Evolutionary conservation across 2,888 invertebrate genomes (phyloP), one percentile per base, ranked within the genome.

Genomic region (Scaptodrosophila latifasciaeformis): DNA sequence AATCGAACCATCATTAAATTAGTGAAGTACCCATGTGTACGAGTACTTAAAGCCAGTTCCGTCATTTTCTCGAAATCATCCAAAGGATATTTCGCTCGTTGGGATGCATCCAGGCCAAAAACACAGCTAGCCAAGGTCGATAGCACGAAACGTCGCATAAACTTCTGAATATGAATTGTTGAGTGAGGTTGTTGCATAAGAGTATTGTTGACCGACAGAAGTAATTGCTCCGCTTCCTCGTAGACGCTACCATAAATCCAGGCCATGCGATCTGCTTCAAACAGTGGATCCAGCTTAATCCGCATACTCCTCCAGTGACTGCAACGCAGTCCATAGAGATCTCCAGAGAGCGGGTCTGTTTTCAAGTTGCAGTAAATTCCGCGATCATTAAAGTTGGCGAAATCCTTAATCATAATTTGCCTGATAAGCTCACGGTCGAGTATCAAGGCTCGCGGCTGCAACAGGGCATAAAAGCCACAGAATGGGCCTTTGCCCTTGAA

Each of bases 251-350:
- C 60, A 52, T 68, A 67, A 39, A 86, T 68, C 81, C 81, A 59
- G 65, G 77, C 70, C 80, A 86, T 82, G 58, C 82, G 82, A 9
- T 83, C 82, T 0, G 78, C 66, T 3, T 82, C 82, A 34, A 87
- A 84, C 1, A 81, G 75, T 19, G 85, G 84, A 39, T 85, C 81
- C 27, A 87, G 46, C 55, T 85, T 86, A 19, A 82, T 70, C n/a
- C 88, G 81, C 67, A 87, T 70, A 31, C 81, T 84, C 59, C 83
- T 85, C 88, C 88, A 88, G 44, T 75, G 77, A 4, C 71, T 67
- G 21, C 85, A 86, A 31, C 87, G 84, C 65, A 87, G 54, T 2
- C 82, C 82, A 39, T 87, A 86, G 12, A 88, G 56, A 69, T 88
- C 85, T 0, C 74, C 85, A 0, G 86, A 85, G 29, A 88, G 44